Base-by-base conservation (phyloP, 2,888 invertebrate genomes). In the Cepaea hortensis region DNA sequence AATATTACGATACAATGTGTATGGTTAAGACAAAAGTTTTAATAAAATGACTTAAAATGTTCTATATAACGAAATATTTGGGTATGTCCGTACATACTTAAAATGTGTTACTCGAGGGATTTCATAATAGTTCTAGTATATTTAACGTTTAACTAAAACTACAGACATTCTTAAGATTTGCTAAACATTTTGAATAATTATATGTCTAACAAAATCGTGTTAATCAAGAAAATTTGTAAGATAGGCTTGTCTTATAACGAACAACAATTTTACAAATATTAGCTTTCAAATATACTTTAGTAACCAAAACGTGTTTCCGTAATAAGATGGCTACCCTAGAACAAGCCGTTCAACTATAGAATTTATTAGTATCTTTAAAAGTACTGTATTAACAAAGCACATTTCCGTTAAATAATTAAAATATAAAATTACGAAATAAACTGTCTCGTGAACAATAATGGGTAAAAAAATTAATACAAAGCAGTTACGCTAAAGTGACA, bases 71-170 rank as follows among this genome's bases (percentile, higher is more conserved):
- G 9, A 50, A 15, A 18, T 46, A 61, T 15, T 48, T 15, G 23
- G 15, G n/a, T 50, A 20, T 75, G 20, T 55, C 5, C 46, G 46
- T 11, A 61, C 35, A 46, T 81, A 48, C 35, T 3, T 73, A 61
- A 75, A 6, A 55, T 83, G 83, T 83, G 83, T 83, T 70, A 6
- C 75, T 70, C 35, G 62, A 7, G 83, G 83, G 55, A 7, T 83
- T 15, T 13, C 83, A 73, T 83, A 83, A 55, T 61, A 15, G 0
- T 55, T 55, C 55, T 23, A 55, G 5, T 23, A 50, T n/a, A 65
- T 20, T 46, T 68, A 48, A 23, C 13, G 20, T 35, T n/a, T 46
- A 65, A 48, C 65, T 7, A 61, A 18, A 18, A 0, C 9, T 61
- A 61, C 23, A 15, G 7, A 79, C 11, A 61, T 13, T 23, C 61